A percentile compares a stretch with the other conserved stretches of the same genome.
Conservation (phyloP, 2,888 invertebrate species). For the Limnephilus auricula region DNA sequence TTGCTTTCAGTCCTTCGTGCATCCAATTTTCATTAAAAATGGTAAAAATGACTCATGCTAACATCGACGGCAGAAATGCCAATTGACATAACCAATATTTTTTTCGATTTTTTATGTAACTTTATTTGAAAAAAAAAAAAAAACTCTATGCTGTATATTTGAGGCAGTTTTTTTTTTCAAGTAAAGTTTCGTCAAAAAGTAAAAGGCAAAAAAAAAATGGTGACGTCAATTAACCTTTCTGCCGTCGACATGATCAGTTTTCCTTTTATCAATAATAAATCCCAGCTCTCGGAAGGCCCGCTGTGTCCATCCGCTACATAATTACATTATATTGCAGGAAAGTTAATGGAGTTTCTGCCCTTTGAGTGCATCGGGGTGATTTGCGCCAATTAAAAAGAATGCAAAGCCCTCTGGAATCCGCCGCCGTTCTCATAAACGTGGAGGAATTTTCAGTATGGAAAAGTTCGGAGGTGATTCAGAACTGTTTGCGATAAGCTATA, state of each 20-base stretch:
- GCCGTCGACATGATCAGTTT: background rate
- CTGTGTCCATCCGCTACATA: background rate
- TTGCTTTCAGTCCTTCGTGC: background rate
- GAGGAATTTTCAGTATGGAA: background rate
- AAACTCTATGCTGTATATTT: too few relatives aligned
- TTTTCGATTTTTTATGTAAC: too few relatives aligned
- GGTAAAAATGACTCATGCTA: background rate
- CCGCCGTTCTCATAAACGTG: constrained; percentile 4
- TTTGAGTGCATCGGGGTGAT: constrained; percentile 10
- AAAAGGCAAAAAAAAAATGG: too few relatives aligned
- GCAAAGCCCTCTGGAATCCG: background rate
- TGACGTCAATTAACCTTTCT: too few relatives aligned
- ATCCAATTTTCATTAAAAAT: background rate
- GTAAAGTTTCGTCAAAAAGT: too few relatives aligned
- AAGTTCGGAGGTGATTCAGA: background rate
- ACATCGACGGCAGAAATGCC: too few relatives aligned
- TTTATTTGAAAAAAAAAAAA: too few relatives aligned
- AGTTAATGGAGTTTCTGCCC: background rate
- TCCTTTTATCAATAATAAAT: background rate
- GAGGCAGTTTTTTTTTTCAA: too few relatives aligned
- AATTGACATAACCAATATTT: too few relatives aligned
- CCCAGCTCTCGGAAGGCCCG: background rate
- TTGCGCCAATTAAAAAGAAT: constrained; percentile 12
- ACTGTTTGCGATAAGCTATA: background rate
- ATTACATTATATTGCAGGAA: constrained; percentile 6